Percentiles rank a stretch among this genome's conserved stretches.
Evolutionary conservation across 2,797 vertebrate species (phyloP).

Genomic region (Microctenopoma stevenorrisi): DNA sequence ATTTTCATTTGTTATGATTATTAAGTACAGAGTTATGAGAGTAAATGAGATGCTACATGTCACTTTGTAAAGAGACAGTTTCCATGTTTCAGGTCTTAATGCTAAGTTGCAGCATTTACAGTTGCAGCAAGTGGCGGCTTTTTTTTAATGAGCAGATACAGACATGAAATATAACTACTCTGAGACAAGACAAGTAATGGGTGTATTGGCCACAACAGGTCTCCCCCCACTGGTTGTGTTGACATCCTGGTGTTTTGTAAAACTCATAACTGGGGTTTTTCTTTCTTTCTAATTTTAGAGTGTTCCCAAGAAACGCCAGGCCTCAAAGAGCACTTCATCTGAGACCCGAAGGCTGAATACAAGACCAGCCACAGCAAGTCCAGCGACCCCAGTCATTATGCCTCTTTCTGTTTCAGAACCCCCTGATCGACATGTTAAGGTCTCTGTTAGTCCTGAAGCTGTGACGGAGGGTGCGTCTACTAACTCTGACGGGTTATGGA

Average conservation of each 20-base stretch:
- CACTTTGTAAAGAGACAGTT: fast-evolving
- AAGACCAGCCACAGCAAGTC: slow-evolving; percentile 1
- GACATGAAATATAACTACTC: background rate
- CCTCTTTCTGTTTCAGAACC: background rate
- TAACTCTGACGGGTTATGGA: slow-evolving; percentile 62
- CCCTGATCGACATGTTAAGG: slow-evolving; percentile 6
- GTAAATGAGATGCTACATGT: too few relatives aligned
- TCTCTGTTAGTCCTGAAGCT: background rate
- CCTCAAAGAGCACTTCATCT: slow-evolving; percentile 27
- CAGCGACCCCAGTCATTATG: background rate
- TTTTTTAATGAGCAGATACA: too few relatives aligned
- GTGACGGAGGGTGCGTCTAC: background rate
- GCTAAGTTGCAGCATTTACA: too few relatives aligned
- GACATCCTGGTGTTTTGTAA: background rate
- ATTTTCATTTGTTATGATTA: too few relatives aligned
- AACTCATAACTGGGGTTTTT: slow-evolving; percentile 1
- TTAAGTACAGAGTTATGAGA: too few relatives aligned
- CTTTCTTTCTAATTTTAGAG: slow-evolving; percentile 52
- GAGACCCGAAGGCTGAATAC: background rate
- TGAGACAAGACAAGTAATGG: background rate
- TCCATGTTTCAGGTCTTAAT: too few relatives aligned
- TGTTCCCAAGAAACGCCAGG: slow-evolving; percentile 50
- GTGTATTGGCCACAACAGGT: background rate
- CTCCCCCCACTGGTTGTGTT: background rate
- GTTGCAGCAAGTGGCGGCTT: too few relatives aligned